These are phyloP conservation scores for Drosophila kurseongensis DNA, from an alignment of 1,140 invertebrate genomes.

Conservation along the genomic window DNA sequence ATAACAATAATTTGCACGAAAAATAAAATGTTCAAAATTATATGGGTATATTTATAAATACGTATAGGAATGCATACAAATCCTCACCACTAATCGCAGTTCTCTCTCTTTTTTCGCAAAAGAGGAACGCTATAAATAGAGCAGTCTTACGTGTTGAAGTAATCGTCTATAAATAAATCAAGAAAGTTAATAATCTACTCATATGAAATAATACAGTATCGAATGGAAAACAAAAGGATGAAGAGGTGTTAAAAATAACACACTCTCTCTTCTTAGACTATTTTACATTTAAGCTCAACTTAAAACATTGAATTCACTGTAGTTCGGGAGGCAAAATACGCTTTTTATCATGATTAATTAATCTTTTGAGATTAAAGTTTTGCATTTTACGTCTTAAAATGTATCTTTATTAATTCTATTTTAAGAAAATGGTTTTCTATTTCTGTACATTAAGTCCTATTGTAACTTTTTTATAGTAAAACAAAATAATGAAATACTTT, in stretches of 20 bases:
- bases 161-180: slow-evolving; percentile 23
- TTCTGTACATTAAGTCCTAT: too few relatives aligned
- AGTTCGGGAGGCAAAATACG: not conserved
- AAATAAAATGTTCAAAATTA: slow-evolving; percentile 51
- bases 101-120: slow-evolving; percentile 1
- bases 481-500: too few relatives aligned
- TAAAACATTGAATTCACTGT: not conserved
- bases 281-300: not conserved
- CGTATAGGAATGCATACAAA: slow-evolving; percentile 17
- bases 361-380: not conserved
- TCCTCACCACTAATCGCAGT: not conserved
- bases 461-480: too few relatives aligned
- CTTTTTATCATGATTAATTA: not conserved
- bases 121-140: slow-evolving; percentile 29
- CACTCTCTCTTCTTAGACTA: not conserved
- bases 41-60: slow-evolving; percentile 20
- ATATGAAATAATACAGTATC: slow-evolving; percentile 3
- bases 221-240: slow-evolving; percentile 4
- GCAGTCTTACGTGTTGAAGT: slow-evolving; percentile 1
- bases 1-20: slow-evolving; percentile 74
- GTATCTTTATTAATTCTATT: not conserved
- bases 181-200: slow-evolving; percentile 19
- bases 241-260: slow-evolving; percentile 4
- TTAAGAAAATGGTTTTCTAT: not conserved
- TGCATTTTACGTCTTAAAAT: not conserved